Conservation (phyloP, 2,888 invertebrate species). For the Euzophera pinguis region DNA sequence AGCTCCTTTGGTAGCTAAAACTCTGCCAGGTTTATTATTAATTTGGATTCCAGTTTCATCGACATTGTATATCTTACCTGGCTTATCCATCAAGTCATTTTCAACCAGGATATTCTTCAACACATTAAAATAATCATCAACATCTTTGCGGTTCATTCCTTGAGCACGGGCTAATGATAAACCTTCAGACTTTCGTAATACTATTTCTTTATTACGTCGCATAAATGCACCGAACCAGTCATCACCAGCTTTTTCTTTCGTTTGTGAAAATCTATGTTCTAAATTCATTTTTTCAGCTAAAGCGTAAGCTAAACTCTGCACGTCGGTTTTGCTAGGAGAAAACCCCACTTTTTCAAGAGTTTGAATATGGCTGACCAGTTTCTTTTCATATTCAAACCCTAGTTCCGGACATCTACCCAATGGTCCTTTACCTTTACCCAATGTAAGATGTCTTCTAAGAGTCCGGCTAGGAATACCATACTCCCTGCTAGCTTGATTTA, state of each 20-base stretch:
- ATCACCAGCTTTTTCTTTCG: neutral
- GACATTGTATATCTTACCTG: neutral
- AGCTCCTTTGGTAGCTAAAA: neutral
- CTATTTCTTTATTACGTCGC: neutral
- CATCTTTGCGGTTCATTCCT: neutral
- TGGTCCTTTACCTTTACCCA: no score
- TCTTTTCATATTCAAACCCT: neutral
- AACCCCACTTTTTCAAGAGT: neutral
- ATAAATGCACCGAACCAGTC: neutral
- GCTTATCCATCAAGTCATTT: slow-evolving; percentile 24
- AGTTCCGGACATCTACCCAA: no score
- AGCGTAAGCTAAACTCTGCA: neutral
- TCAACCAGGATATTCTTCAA: neutral
- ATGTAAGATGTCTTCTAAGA: no score
- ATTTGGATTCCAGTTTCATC: neutral
- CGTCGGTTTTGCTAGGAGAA: neutral
- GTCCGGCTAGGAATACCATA: no score
- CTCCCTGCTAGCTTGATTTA: no score
- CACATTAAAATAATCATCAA: slow-evolving; percentile 8
- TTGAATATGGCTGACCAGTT: neutral
- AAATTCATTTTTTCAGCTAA: neutral
- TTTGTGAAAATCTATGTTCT: neutral
- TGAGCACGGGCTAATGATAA: neutral
- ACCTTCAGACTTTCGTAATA: slow-evolving; percentile 30
- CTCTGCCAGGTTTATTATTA: slow-evolving; percentile 26